Conservation (phyloP, 2,113 vertebrate species). For the Phalacrocorax pelagicus region DNA sequence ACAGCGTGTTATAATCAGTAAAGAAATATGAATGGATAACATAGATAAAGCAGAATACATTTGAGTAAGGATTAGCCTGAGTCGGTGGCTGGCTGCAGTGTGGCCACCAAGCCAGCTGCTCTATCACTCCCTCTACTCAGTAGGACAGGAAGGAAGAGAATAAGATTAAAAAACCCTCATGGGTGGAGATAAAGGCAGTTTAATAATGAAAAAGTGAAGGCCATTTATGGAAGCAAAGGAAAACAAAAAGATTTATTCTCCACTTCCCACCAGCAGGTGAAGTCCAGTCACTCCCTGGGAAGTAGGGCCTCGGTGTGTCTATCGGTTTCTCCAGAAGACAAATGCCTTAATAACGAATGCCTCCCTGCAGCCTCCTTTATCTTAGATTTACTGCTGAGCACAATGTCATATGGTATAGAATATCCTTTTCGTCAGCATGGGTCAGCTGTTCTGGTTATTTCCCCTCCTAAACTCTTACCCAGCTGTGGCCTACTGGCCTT, state of each 20-base stretch:
- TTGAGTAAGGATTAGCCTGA: background rate
- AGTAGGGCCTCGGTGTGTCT: background rate
- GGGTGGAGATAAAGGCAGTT: background rate
- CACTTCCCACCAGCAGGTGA: background rate
- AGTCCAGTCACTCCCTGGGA: background rate
- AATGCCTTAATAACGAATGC: background rate
- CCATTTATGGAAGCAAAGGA: fast-evolving
- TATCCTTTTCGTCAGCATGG: too few relatives aligned
- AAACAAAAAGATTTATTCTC: background rate
- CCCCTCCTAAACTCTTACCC: background rate
- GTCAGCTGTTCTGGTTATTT: background rate
- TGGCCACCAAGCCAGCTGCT: background rate
- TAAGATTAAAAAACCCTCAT: fast-evolving
- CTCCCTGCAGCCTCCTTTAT: background rate
- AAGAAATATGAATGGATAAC: background rate
- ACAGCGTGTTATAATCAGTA: background rate
- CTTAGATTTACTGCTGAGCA: background rate
- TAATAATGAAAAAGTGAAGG: background rate
- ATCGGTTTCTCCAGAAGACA: background rate
- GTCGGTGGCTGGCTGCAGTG: background rate
- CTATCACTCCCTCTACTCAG: background rate
- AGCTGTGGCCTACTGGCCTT: background rate
- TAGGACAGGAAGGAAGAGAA: background rate
- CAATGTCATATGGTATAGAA: too few relatives aligned
- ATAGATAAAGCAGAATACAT: background rate